Evolutionary conservation across 2,797 vertebrate species (phyloP), one percentile per base, ranked within the genome.

Genomic region (Muscicapa striata): DNA sequence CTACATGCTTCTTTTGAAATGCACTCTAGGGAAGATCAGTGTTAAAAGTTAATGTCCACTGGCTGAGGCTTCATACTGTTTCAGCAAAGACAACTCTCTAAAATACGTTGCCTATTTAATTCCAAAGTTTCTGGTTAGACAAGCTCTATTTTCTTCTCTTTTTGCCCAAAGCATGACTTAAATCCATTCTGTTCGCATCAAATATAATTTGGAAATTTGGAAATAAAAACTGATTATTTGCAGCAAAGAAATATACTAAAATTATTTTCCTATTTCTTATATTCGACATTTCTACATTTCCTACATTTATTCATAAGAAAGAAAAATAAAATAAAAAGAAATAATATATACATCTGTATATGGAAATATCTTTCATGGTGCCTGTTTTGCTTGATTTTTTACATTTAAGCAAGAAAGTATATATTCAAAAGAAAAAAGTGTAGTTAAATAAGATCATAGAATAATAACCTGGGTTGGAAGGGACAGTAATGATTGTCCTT

Each of bases 21-120:
- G 58, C 58, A n/a, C 51, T 75, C 38, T 17, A 36, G 87, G 54
- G 49, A 87, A 77, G 30, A 14, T 90, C 48, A 34, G 4, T 82
- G 67, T 87, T 93, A 89, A 94, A 96, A 90, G 84, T 90, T 94
- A 90, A 92, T 84, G 63, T 66, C 43, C 27, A 17, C 24, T 75
- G 49, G 23, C 84, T 75, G 30, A 82, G 46, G 4, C 19, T 90
- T 84, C 70, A 51, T 17, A 75, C 54, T 78, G 10, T 45, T 54
- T 83, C 85, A 54, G n/a, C n/a, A 61, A 82, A 76, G 48, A 57
- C 6, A 85, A 30, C 29, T 52, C 15, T 66, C 55, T 54, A 43
- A 87, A 89, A 75, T 5, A 58, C 0, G 0, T 15, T 73, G 11
- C 10, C 27, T 76, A 19, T 62, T 79, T 51, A 69, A 6, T 89